Conservation (phyloP, 2,888 invertebrate species). For the Acronicta leporina region DNA sequence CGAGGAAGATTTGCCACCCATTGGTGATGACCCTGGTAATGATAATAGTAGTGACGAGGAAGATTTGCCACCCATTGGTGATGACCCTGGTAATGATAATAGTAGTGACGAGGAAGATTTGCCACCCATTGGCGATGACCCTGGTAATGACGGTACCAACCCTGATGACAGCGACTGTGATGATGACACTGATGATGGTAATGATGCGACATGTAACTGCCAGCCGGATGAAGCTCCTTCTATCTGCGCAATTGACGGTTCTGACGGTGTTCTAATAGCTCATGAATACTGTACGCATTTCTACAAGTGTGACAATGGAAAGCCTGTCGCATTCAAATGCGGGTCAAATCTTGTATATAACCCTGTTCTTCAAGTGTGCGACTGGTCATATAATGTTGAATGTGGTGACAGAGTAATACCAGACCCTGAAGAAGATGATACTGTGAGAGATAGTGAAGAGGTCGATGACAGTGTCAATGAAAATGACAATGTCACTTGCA, state of each 20-base stretch:
- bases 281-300: constrained; percentile 63
- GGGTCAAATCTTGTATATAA: constrained; percentile 51
- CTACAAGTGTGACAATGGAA: constrained; percentile 57
- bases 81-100: constrained; percentile 14
- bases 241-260: constrained; percentile 56
- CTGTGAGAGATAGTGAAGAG: constrained; percentile 21
- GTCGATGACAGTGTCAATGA: constrained; percentile 27
- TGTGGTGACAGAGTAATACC: constrained; percentile 59
- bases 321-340: constrained; percentile 51
- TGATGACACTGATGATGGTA: constrained; percentile 9
- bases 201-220: constrained; percentile 40
- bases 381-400: constrained; percentile 57
- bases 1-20: background rate
- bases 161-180: constrained; percentile 6
- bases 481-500: constrained; percentile 45
- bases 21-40: constrained; percentile 11
- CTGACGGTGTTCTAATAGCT: constrained; percentile 56
- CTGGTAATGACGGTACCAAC: background rate
- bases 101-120: background rate
- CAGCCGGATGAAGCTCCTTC: constrained; percentile 59
- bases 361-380: constrained; percentile 50
- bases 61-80: background rate
- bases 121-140: background rate
- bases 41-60: constrained; percentile 19
- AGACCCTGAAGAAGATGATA: constrained; percentile 31